Percentiles rank a stretch among this genome's conserved stretches.
phyloP scores from a whole-genome alignment of 1,140 invertebrate genomes.

The Gryon sp. region DNA sequence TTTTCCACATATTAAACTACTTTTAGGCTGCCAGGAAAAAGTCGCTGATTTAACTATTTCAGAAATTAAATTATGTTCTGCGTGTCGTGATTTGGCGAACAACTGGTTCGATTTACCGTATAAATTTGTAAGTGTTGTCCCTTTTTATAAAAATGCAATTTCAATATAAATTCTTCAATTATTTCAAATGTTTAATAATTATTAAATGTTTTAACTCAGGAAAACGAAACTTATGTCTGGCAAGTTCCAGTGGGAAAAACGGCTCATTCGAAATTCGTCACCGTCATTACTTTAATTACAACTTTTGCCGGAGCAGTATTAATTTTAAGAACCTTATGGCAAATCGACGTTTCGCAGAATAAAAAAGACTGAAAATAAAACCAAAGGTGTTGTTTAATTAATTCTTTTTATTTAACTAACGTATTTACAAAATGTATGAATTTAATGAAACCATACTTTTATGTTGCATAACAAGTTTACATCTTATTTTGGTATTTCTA shows the following conservation, averaged over 20 bases:
- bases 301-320: constrained; percentile 36
- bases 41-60: constrained; percentile 68
- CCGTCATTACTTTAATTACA: constrained; percentile 38
- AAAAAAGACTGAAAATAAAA: constrained; percentile 33
- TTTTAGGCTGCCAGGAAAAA: constrained; percentile 71
- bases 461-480: too few relatives aligned
- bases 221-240: constrained; percentile 66
- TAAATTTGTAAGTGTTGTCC: constrained; percentile 63
- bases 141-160: background rate
- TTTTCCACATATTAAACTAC: constrained; percentile 66
- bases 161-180: background rate
- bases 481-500: too few relatives aligned
- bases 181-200: constrained; percentile 6
- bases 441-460: too few relatives aligned
- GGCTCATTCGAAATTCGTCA: constrained; percentile 17
- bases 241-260: constrained; percentile 68
- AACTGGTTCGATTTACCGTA: constrained; percentile 74
- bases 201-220: constrained; percentile 61
- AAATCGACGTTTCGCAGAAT: constrained; percentile 3
- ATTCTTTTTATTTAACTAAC: background rate
- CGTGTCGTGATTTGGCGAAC: constrained; percentile 60
- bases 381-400: background rate
- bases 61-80: constrained; percentile 68
- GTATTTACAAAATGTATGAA: background rate
- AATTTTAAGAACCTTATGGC: constrained; percentile 39